Percentiles rank a stretch among this genome's conserved stretches.
phyloP scores from a whole-genome alignment of 2,113 vertebrate genomes.

The Tachuris rubrigastra region DNA sequence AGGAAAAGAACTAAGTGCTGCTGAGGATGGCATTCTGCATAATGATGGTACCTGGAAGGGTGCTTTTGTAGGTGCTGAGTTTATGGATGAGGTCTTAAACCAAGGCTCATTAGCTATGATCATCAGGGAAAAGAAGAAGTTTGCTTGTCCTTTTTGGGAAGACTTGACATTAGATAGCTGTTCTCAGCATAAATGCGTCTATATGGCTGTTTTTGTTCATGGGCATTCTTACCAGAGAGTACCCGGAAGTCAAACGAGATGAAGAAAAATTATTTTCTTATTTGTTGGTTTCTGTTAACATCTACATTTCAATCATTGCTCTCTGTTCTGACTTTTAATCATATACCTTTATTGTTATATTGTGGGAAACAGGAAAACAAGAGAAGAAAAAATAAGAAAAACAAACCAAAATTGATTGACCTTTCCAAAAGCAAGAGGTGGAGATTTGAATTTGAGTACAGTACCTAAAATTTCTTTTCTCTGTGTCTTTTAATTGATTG shows the following conservation, averaged over 20 bases:
- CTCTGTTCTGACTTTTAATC: not conserved
- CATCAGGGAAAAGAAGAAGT: not conserved
- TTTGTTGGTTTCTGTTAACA: not conserved
- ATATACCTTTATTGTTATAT: not conserved
- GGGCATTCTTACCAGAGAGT: not conserved
- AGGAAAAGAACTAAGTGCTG: not conserved
- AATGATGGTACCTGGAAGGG: not conserved
- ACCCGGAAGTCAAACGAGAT: not conserved
- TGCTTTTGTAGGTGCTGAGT: not conserved
- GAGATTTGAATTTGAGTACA: not conserved
- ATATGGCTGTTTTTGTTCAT: not conserved
- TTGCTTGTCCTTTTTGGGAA: not conserved
- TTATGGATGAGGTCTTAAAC: not conserved
- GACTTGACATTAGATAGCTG: not conserved
- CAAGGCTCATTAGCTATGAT: not conserved
- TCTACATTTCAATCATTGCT: not conserved
- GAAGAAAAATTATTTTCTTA: not conserved
- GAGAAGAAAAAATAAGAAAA: not conserved
- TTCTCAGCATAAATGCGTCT: not conserved
- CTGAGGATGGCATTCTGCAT: not conserved
- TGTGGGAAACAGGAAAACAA: not conserved
- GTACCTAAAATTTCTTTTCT: not conserved
- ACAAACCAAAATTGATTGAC: not conserved
- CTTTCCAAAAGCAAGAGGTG: not conserved
- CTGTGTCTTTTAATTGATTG: conserved; percentile 9